Evolutionary conservation across 2,113 vertebrate species (phyloP).

Genomic region (Bubo bubo): DNA sequence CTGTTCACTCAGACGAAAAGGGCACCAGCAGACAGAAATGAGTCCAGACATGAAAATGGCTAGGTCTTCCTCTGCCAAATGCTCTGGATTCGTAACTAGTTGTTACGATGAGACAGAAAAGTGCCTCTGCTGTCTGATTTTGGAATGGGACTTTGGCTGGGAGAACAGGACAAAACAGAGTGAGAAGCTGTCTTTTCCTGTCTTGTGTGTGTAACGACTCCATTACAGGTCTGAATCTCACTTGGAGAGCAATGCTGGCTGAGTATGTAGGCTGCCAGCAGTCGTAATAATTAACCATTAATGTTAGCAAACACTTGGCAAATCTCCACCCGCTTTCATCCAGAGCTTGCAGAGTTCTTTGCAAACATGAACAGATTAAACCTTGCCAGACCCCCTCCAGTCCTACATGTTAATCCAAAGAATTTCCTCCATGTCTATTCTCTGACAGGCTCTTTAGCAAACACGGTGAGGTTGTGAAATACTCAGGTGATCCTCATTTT

Average conservation of each 20-base stretch:
- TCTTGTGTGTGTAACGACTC: slow-evolving; percentile 3
- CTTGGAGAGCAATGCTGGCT: not conserved
- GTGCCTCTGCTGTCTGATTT: slow-evolving; percentile 2
- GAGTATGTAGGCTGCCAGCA: slow-evolving; percentile 17
- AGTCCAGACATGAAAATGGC: not conserved
- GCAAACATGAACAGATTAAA: slow-evolving; percentile 20
- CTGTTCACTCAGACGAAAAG: not conserved
- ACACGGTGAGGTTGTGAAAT: accelerated
- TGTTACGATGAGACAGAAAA: not conserved
- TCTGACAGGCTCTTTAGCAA: not conserved
- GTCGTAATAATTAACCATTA: slow-evolving; percentile 59
- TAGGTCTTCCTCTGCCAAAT: slow-evolving; percentile 21
- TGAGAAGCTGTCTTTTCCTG: not conserved
- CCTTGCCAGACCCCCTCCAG: not conserved
- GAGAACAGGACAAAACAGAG: not conserved
- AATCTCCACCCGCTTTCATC: slow-evolving; percentile 10
- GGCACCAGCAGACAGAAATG: not conserved
- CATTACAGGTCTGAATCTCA: slow-evolving; percentile 18
- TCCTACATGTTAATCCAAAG: not conserved
- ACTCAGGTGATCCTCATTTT: not conserved
- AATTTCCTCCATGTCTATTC: not conserved
- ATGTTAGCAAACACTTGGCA: slow-evolving; percentile 61
- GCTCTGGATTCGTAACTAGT: not conserved
- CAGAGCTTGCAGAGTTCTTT: not conserved
- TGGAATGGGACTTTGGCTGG: slow-evolving; percentile 29